Evolutionary conservation across 1,140 invertebrate genomes (phyloP), one percentile per base, ranked within the genome.

Genomic region (Dendroctonus valens): DNA sequence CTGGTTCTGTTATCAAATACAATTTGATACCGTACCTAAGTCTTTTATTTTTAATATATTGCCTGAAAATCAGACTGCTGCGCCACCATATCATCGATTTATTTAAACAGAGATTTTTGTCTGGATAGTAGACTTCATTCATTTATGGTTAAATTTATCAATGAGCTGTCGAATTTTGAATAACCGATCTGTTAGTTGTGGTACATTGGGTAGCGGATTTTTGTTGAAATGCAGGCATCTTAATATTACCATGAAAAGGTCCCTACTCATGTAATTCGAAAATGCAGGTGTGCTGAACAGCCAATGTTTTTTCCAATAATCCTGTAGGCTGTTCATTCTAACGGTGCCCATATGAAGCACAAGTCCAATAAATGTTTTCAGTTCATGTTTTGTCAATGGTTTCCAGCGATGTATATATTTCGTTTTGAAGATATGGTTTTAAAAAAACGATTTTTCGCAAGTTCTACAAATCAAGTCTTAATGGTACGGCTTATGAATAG

Each of bases 231-330:
- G 68, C 11, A 74, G 15, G 41, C 62, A 70, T 57, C 70, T 51
- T 40, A 75, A 48, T 44, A 75, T 71, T 5, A 73, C 7, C 26
- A 73, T 15, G 66, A 74, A 76, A 38, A 68, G 51, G 69, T 75
- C 60, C 50, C 68, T 49, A 51, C 59, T 69, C 72, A 73, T 73
- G 40, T 64, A 40, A 8, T 65, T 9, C 9, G 48, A 41, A 55
- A 74, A 73, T 41, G 59, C 52, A 39, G 48, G 44, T 37, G 72
- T 46, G 52, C 67, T 69, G 44, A 68, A 73, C 15, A 73, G 50
- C 8, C 41, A 46, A 49, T 74, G 41, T 5, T 41, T 69, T 41
- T 72, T 74, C 68, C 71, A 72, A 58, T 74, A 74, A 57, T 74
- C 68, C 48, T 71, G 67, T 7, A 71, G 3, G n/a, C 66, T 9